Conservation (phyloP, 1,140 invertebrate species). For the Leguminivora glycinivorella region DNA sequence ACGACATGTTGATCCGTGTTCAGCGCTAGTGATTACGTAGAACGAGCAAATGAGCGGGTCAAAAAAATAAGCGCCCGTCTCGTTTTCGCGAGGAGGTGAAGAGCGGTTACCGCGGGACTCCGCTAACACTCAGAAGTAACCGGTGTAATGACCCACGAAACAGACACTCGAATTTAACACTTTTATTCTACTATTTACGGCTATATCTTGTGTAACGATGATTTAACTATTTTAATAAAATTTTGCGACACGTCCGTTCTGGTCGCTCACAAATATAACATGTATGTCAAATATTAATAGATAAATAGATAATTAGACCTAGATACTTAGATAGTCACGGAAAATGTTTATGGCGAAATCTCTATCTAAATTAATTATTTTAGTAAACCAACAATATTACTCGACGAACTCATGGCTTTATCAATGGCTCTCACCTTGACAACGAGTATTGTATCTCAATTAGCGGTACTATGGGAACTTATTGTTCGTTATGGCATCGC, state of each 20-base stretch:
- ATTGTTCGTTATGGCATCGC: slow-evolving; percentile 23
- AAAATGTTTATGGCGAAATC: too few species aligned
- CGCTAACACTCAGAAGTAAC: neutral
- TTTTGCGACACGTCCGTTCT: neutral
- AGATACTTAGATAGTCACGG: too few species aligned
- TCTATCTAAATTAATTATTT: too few species aligned
- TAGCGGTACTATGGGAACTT: slow-evolving; percentile 15
- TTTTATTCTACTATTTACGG: neutral
- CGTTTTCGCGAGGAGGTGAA: neutral
- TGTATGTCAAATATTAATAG: neutral
- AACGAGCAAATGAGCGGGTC: neutral
- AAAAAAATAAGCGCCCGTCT: neutral
- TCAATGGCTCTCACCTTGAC: neutral
- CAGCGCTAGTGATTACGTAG: neutral
- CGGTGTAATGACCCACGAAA: neutral
- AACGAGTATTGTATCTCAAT: slow-evolving; percentile 5
- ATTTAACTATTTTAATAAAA: neutral
- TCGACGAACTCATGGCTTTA: neutral
- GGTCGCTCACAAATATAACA: too few species aligned
- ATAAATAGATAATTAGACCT: neutral
- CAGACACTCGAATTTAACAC: neutral
- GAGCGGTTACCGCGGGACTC: neutral
- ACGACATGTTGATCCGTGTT: neutral
- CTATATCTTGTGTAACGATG: neutral
- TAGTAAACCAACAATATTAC: too few species aligned